phyloP scores from a whole-genome alignment of 2,888 invertebrate species.

The Apodemia duryi region DNA sequence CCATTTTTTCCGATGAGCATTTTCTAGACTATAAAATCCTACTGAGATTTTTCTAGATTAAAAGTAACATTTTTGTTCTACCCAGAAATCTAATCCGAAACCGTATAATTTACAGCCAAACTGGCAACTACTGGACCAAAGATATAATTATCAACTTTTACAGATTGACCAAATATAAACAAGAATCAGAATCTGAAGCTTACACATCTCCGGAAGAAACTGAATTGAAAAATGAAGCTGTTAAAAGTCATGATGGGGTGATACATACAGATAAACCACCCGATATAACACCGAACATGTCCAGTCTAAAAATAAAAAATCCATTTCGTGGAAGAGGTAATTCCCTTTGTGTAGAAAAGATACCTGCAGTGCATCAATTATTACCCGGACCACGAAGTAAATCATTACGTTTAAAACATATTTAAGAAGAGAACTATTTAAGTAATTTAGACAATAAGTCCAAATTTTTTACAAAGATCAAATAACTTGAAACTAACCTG shows the following conservation, averaged over 20 bases:
- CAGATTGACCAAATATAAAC: not conserved
- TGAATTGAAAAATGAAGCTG: not conserved
- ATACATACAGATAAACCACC: not conserved
- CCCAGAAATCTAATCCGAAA: not conserved
- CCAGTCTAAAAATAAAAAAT: not conserved
- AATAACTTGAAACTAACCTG: not conserved
- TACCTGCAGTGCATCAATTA: conserved; percentile 45
- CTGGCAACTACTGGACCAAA: not conserved
- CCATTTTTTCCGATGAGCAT: too few relatives aligned
- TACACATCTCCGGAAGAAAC: not conserved
- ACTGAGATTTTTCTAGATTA: too few relatives aligned
- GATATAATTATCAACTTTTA: not conserved
- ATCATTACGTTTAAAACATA: conserved; percentile 61
- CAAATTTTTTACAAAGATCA: not conserved
- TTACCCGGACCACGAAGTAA: conserved; percentile 61
- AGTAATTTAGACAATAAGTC: not conserved
- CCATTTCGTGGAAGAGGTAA: conserved; percentile 54
- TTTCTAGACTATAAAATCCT: too few relatives aligned
- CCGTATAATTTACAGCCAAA: too few relatives aligned
- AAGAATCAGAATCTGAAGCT: not conserved
- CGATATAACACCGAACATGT: not conserved
- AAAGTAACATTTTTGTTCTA: not conserved
- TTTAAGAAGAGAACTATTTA: not conserved
- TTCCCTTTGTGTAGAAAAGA: conserved; percentile 57
- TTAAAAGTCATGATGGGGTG: not conserved